Percentiles rank a stretch among this genome's conserved stretches.
phyloP scores from a whole-genome alignment of 2,888 invertebrate genomes.

The Plusia festucae region DNA sequence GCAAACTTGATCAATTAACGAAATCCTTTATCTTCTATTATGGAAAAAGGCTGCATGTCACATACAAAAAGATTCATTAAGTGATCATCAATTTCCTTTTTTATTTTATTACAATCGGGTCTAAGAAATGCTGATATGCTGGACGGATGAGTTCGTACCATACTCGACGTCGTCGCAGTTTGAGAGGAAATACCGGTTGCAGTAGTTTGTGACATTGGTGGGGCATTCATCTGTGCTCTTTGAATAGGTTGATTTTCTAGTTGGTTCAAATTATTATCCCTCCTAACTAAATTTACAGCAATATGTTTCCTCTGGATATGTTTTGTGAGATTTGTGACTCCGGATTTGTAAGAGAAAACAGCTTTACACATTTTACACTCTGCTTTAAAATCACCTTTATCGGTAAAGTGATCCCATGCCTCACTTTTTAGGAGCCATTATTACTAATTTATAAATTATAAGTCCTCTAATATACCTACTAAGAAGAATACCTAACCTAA shows the following conservation, averaged over 20 bases:
- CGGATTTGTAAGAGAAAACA: constrained; percentile 22
- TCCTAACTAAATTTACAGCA: constrained; percentile 30
- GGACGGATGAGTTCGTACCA: background rate
- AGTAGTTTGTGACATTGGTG: constrained; percentile 5
- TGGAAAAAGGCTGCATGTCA: constrained; percentile 45
- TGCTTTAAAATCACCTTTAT: constrained; percentile 33
- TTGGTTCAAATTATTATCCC: background rate
- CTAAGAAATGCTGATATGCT: constrained; percentile 16
- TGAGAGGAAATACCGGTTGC: no score
- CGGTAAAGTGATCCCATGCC: constrained; percentile 43
- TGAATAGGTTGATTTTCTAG: background rate
- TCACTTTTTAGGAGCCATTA: constrained; percentile 40
- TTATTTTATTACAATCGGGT: constrained; percentile 24
- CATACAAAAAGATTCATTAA: constrained; percentile 44
- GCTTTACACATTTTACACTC: constrained; percentile 42
- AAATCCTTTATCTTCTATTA: constrained; percentile 46
- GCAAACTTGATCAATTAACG: constrained; percentile 37
- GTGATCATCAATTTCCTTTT: constrained; percentile 41
- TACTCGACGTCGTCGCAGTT: no score
- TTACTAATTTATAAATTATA: background rate
- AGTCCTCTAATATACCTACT: no score
- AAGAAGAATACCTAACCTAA: no score
- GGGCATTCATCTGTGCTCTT: constrained; percentile 11
- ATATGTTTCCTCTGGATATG: constrained; percentile 35
- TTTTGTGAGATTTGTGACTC: constrained; percentile 32